Conservation (phyloP, 2,797 vertebrate species). For the Acanthiza pusilla region DNA sequence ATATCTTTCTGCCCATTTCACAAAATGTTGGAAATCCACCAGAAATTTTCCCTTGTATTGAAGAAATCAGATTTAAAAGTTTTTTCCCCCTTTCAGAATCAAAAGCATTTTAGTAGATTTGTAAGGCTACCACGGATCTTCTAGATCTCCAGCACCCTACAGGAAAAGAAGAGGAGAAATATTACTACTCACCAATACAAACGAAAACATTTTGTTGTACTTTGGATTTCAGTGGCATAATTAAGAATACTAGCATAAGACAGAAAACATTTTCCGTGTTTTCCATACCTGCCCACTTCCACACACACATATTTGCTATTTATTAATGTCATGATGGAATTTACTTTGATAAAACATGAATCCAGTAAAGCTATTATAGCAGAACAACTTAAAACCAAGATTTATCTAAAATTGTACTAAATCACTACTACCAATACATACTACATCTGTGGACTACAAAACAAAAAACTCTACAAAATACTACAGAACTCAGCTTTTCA, state of each 20-base stretch:
- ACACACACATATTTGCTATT: neutral
- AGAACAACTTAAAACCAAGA: neutral
- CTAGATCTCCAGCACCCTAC: conserved; percentile 92
- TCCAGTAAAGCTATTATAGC: neutral
- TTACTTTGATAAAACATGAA: neutral
- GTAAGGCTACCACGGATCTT: conserved; percentile 96
- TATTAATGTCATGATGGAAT: neutral
- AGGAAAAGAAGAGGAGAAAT: conserved; percentile 79
- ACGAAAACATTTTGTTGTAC: conserved; percentile 42
- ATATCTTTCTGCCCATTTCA: conserved; percentile 81
- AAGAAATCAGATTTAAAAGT: conserved; percentile 80
- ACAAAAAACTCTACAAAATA: neutral
- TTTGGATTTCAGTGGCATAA: conserved; percentile 61
- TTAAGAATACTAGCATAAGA: conserved; percentile 29
- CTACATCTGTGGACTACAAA: neutral
- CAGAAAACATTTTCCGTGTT: neutral
- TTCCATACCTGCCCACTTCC: neutral
- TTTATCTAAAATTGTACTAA: neutral
- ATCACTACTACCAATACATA: neutral
- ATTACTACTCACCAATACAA: conserved; percentile 71
- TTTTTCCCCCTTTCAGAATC: conserved; percentile 83
- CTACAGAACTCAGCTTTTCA: neutral
- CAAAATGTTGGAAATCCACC: conserved; percentile 82
- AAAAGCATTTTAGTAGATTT: conserved; percentile 86
- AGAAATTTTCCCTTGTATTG: conserved; percentile 81